Evolutionary conservation across 2,797 vertebrate genomes (phyloP).

Genomic region (Garrulus glandarius): DNA sequence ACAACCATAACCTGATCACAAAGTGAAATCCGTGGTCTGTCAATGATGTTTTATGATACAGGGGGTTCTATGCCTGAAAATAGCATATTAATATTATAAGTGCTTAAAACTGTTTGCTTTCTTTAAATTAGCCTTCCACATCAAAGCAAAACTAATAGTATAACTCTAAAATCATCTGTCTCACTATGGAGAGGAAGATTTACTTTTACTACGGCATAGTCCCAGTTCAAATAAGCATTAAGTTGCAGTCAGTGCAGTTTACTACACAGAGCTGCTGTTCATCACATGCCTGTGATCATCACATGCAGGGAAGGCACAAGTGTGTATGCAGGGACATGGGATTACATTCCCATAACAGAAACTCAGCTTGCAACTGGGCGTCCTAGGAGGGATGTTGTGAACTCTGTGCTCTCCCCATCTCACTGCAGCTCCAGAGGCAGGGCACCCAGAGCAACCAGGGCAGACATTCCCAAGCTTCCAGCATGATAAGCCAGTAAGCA

Average conservation of each 20-base stretch:
- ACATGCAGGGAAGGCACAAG: accelerated
- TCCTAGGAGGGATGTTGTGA: background rate
- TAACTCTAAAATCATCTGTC: background rate
- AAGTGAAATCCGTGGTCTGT: background rate
- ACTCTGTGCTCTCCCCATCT: background rate
- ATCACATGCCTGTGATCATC: background rate
- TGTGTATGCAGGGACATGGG: background rate
- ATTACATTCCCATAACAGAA: background rate
- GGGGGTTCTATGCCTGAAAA: background rate
- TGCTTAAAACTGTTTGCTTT: background rate
- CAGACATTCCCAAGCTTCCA: background rate
- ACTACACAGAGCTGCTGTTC: background rate
- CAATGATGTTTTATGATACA: background rate
- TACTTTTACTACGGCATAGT: background rate
- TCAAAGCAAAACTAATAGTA: background rate
- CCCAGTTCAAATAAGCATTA: background rate
- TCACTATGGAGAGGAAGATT: background rate
- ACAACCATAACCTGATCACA: background rate
- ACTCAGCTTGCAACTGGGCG: background rate
- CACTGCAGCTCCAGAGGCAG: accelerated
- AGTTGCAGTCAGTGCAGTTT: background rate
- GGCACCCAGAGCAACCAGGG: too few species aligned
- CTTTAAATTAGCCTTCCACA: background rate
- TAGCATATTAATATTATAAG: background rate
- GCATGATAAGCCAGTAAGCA: background rate